These are phyloP conservation scores for Bacillus rossius DNA, from an alignment of 1,140 invertebrate species.

Conservation along the genomic window DNA sequence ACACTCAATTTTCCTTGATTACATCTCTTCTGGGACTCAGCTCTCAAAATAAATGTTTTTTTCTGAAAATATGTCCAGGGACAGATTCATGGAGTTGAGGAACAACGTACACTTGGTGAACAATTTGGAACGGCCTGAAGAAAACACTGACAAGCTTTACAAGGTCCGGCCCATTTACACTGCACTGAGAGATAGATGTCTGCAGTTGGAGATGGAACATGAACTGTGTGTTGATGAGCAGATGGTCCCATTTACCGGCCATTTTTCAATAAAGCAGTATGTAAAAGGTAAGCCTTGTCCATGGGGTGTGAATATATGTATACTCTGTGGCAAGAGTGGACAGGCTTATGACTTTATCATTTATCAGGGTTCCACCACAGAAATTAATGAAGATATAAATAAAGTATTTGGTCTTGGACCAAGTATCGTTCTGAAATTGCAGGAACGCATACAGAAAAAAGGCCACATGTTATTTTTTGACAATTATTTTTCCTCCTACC, in stretches of 20 bases:
- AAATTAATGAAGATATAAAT: not conserved
- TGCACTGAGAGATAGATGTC: not conserved
- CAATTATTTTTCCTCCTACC: conserved; percentile 18
- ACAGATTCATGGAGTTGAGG: conserved; percentile 9
- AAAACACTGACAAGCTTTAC: not conserved
- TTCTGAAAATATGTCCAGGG: conserved; percentile 2
- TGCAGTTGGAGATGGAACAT: conserved; percentile 14
- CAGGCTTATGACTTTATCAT: conserved; percentile 26
- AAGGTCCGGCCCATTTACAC: conserved; percentile 12
- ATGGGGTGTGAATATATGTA: conserved; percentile 27
- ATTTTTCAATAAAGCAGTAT: conserved; percentile 16
- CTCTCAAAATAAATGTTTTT: not conserved
- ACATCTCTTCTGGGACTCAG: conserved; percentile 7
- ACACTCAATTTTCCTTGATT: conserved; percentile 6
- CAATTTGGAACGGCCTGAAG: not conserved
- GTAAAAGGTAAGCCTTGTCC: conserved; percentile 1
- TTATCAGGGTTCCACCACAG: conserved; percentile 23
- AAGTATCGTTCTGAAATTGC: conserved; percentile 4
- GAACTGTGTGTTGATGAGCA: conserved; percentile 27
- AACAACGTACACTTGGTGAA: not conserved
- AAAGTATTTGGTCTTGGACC: not conserved
- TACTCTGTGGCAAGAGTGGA: conserved; percentile 24
- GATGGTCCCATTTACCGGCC: conserved; percentile 30
- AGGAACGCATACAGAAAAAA: not conserved
- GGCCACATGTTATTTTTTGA: conserved; percentile 19